phyloP scores from a whole-genome alignment of 2,113 vertebrate genomes.

The Narcine bancroftii region DNA sequence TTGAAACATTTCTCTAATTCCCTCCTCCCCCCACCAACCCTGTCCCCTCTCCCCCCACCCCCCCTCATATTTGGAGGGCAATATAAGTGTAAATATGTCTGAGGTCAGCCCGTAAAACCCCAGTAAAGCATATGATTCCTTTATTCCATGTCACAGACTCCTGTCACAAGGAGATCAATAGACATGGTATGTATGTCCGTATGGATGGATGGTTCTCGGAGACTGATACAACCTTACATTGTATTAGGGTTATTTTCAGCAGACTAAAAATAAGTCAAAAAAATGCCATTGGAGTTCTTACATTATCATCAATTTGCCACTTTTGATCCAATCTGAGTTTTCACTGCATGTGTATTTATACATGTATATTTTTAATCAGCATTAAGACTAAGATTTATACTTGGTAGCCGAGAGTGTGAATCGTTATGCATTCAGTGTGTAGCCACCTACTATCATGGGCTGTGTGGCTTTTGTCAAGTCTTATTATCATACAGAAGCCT shows the following conservation, averaged over 20 bases:
- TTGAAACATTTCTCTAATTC: not conserved
- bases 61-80: not conserved
- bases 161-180: slow-evolving; percentile 52
- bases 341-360: not conserved
- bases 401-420: slow-evolving; percentile 13
- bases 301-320: slow-evolving; percentile 3
- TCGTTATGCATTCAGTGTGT: slow-evolving; percentile 32
- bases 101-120: not conserved
- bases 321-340: slow-evolving; percentile 16
- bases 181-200: slow-evolving; percentile 69
- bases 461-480: slow-evolving; percentile 36
- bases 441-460: slow-evolving; percentile 34
- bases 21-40: too few relatives aligned
- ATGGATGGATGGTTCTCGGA: slow-evolving; percentile 66
- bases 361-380: slow-evolving; percentile 19
- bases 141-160: not conserved
- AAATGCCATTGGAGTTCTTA: slow-evolving; percentile 6
- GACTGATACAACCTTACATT: slow-evolving; percentile 68
- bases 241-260: not conserved
- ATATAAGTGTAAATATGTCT: not conserved
- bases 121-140: not conserved
- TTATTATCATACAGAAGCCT: slow-evolving; percentile 37
- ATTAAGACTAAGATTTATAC: not conserved
- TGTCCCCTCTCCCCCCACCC: too few relatives aligned
- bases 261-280: not conserved